These are phyloP conservation scores for Parus major DNA, from an alignment of 2,113 vertebrate genomes.

Conservation along the genomic window DNA sequence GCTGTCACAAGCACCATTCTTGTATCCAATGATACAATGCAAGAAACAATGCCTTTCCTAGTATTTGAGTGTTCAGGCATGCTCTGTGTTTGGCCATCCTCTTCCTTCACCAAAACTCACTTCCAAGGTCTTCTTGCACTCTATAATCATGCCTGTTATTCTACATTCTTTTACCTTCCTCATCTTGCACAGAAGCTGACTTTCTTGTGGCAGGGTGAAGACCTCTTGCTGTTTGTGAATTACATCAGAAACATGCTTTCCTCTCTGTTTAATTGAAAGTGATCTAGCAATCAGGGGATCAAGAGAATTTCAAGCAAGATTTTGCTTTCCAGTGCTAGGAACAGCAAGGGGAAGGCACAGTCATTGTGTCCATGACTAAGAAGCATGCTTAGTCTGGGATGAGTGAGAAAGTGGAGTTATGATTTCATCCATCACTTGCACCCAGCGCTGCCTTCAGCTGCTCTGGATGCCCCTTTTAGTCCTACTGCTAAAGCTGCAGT, in stretches of 20 bases:
- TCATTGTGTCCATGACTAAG: not conserved
- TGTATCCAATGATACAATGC: not conserved
- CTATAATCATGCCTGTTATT: not conserved
- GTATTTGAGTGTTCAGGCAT: not conserved
- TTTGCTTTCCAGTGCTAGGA: not conserved
- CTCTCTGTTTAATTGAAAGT: not conserved
- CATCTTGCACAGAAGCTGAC: not conserved
- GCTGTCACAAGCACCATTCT: not conserved
- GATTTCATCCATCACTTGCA: not conserved
- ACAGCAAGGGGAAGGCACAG: not conserved
- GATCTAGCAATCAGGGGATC: not conserved
- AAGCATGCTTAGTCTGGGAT: not conserved
- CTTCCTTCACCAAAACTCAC: not conserved
- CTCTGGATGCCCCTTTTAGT: not conserved
- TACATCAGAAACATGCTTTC: not conserved
- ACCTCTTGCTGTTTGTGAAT: not conserved
- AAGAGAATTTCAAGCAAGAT: not conserved
- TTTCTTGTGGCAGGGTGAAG: not conserved
- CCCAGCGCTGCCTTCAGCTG: not conserved
- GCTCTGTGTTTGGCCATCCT: not conserved
- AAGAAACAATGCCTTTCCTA: not conserved
- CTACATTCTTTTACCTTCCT: not conserved
- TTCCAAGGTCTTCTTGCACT: not conserved
- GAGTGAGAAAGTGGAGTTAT: not conserved
- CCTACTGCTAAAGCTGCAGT: not conserved